Evolutionary conservation across 2,113 vertebrate genomes (phyloP).

Genomic region (Otocyon megalotis): DNA sequence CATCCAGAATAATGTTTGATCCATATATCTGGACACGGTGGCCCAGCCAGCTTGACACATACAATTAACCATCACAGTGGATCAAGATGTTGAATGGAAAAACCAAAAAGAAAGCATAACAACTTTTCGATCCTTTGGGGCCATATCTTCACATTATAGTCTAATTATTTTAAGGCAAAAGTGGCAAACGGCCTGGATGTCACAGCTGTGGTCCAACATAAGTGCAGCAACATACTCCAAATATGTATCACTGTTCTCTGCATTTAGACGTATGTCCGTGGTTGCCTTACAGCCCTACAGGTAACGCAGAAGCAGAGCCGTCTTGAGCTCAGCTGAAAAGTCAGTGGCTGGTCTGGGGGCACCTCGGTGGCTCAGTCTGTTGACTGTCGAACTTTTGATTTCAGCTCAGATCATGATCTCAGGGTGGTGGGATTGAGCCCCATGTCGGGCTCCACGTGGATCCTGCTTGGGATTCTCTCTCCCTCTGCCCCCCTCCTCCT

Average conservation of each 20-base stretch:
- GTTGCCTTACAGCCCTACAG: fast-evolving
- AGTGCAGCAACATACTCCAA: no score
- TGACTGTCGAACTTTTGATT: neutral
- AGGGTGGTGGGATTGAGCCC: neutral
- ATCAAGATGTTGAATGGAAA: neutral
- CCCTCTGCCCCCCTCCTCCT: neutral
- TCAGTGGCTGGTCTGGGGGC: neutral
- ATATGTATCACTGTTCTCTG: fast-evolving
- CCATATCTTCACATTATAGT: neutral
- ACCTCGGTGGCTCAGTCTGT: neutral
- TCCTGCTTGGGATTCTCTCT: neutral
- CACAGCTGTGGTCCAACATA: neutral
- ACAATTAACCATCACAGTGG: no score
- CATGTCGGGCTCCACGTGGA: neutral
- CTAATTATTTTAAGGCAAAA: neutral
- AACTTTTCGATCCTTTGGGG: neutral
- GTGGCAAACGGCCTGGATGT: neutral
- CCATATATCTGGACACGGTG: neutral
- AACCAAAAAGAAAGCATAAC: neutral
- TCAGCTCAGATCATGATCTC: neutral
- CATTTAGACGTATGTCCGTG: neutral
- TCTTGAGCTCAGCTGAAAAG: neutral
- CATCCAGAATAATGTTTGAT: neutral
- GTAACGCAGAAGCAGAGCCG: neutral
- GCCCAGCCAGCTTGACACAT: neutral